Evolutionary conservation across 2,888 invertebrate genomes (phyloP).

Genomic region (Synergus itoensis): DNA sequence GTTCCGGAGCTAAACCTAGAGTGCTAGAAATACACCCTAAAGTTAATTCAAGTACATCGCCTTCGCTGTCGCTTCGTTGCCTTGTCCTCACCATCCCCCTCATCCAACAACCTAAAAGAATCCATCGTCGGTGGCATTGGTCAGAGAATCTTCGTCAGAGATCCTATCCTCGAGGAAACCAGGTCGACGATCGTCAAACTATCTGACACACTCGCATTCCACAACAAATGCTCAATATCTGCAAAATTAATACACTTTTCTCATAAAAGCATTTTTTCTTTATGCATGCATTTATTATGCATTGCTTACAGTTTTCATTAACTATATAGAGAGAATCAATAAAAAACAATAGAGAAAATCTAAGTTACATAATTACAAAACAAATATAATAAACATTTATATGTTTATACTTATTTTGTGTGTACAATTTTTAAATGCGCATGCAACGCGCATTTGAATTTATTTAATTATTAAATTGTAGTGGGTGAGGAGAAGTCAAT

Average conservation of each 20-base stretch:
- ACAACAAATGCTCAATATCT: not conserved
- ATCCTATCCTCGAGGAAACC: not conserved
- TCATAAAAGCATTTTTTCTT: no score
- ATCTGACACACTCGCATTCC: not conserved
- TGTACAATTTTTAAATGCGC: no score
- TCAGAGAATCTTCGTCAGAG: slow-evolving; percentile 21
- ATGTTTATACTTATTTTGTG: no score
- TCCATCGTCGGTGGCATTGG: slow-evolving; percentile 40
- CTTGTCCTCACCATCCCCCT: slow-evolving; percentile 45
- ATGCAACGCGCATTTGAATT: no score
- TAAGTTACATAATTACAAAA: no score
- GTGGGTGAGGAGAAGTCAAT: not conserved
- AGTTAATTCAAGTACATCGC: slow-evolving; percentile 73
- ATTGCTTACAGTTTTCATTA: no score
- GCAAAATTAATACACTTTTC: no score
- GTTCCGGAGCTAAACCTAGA: slow-evolving; percentile 72
- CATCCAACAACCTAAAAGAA: slow-evolving; percentile 15
- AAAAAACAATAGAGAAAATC: no score
- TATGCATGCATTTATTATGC: no score
- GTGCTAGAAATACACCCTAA: slow-evolving; percentile 71
- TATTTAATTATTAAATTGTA: not conserved
- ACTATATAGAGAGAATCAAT: no score
- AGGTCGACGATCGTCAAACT: slow-evolving; percentile 9
- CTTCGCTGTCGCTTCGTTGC: slow-evolving; percentile 56
- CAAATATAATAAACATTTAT: no score